A percentile compares a stretch with the other conserved stretches of the same genome.
Evolutionary conservation across 1,140 invertebrate species (phyloP).

Genomic region (Thaumetopoea pityocampa): DNA sequence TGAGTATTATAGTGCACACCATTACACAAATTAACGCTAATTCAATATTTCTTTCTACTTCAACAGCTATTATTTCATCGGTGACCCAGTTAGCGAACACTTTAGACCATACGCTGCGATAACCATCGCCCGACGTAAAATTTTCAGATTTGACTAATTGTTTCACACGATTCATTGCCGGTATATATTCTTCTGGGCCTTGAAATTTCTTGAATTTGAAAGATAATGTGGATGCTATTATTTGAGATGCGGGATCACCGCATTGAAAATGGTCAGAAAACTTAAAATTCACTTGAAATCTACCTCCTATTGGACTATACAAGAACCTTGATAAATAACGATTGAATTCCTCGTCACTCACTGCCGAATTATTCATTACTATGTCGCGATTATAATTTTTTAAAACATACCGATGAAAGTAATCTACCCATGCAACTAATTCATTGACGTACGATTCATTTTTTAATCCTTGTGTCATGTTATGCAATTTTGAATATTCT

Average conservation of each 20-base stretch:
- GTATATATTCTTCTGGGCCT: conserved; percentile 81
- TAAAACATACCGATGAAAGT: conserved; percentile 79
- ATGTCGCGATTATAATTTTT: conserved; percentile 72
- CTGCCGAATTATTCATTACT: conserved; percentile 40
- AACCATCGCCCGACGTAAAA: conserved; percentile 77
- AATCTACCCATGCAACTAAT: conserved; percentile 79
- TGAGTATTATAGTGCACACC: conserved; percentile 85
- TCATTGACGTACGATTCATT: conserved; percentile 76
- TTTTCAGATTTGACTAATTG: conserved; percentile 74
- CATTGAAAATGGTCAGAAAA: conserved; percentile 79
- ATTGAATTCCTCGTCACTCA: conserved; percentile 77
- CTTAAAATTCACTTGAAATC: conserved; percentile 81
- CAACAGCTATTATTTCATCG: conserved; percentile 85
- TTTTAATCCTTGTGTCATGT: conserved; percentile 74
- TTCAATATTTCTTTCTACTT: conserved; percentile 87
- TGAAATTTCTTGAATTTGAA: conserved; percentile 79
- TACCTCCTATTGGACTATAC: conserved; percentile 81
- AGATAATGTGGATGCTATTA: conserved; percentile 78
- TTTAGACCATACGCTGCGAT: conserved; percentile 82
- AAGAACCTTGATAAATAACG: conserved; percentile 83
- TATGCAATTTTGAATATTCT: conserved; percentile 79
- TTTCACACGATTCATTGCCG: conserved; percentile 84
- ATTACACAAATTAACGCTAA: conserved; percentile 89
- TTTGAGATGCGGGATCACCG: conserved; percentile 75
- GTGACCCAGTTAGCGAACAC: conserved; percentile 86